Evolutionary conservation across 30 jellyfish, hydroid and myxozoan genomes (phyloP), one percentile per base, ranked within the genome.

Genomic region (Haliclystus octoradiatus): DNA sequence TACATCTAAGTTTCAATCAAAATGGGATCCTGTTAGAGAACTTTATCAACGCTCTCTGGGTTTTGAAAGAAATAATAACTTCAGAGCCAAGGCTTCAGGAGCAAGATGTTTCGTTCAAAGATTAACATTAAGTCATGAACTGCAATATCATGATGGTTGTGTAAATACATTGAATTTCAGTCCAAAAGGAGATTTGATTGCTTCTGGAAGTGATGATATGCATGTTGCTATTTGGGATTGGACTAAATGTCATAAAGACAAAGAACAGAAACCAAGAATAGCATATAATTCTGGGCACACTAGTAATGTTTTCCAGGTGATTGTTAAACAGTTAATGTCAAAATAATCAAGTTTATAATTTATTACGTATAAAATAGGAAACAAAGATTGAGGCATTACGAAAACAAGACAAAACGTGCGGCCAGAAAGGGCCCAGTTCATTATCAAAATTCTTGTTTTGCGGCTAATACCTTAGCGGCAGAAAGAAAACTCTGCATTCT

Each of bases 191-290:
- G 91, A 80, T 33, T 75, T 88, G 23, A 77, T 88, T 1, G 97
- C 94, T 9, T 88, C 97, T 64, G 94, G 94, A 7, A 73, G 94
- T 60, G 97, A 88, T 71, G 97, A 88, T 47, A 70, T 88, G 33
- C 74, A 81, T 28, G 64, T 88, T 33, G 94, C 94, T 28, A 72
- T 88, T 1, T 88, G 97, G 97, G 84, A 88, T 53, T 88, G 97
- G 97, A 29, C 40, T 66, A 60, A 76, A 14, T 27, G 50, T 33
- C 22, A 87, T 1, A 62, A 88, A n/a, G n/a, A n/a, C n/a, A n/a
- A n/a, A n/a, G n/a, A n/a, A n/a, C n/a, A n/a, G n/a, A 68, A 66
- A 50, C 97, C 97, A 15, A 72, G 49, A 64, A 0, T 88, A 2
- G 57, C 81, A 70, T 88, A 74, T 53, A 93, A 88, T 80, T 79